These are phyloP conservation scores for Nemotelus nigrinus DNA, from an alignment of 2,888 invertebrate species.

Conservation along the genomic window DNA sequence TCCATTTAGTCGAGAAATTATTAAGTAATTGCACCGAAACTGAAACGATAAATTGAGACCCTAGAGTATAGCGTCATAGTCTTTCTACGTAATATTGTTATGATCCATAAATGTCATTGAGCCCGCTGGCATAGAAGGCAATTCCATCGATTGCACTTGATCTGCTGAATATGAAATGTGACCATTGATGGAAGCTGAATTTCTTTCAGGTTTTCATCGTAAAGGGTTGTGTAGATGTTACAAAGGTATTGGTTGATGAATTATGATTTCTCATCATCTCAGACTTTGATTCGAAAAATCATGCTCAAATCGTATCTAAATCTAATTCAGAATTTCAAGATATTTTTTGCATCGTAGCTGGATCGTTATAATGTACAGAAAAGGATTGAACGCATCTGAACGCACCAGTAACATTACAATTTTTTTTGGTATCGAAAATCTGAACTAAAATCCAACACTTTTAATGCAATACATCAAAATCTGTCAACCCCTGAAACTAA, in stretches of 20 bases:
- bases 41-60: constrained; percentile 50
- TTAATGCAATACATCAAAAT: too few species aligned
- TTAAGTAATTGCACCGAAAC: constrained; percentile 49
- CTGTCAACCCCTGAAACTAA: background rate
- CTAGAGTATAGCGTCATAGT: constrained; percentile 45
- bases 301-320: too few species aligned
- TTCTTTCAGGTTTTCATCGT: background rate
- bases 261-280: too few species aligned
- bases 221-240: background rate
- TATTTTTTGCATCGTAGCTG: too few species aligned
- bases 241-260: background rate
- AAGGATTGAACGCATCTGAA: too few species aligned
- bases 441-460: too few species aligned
- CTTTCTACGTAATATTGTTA: constrained; percentile 57
- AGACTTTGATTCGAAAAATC: too few species aligned
- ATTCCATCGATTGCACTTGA: constrained; percentile 40
- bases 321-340: too few species aligned
- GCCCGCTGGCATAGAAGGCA: constrained; percentile 35
- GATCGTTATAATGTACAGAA: too few species aligned
- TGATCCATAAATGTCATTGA: constrained; percentile 65
- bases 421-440: too few species aligned
- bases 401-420: too few species aligned
- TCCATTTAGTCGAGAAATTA: constrained; percentile 50
- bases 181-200: background rate
- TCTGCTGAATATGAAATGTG: constrained; percentile 28